Conservation (phyloP, 2,797 vertebrate species). For the Smutsia temminckii region DNA sequence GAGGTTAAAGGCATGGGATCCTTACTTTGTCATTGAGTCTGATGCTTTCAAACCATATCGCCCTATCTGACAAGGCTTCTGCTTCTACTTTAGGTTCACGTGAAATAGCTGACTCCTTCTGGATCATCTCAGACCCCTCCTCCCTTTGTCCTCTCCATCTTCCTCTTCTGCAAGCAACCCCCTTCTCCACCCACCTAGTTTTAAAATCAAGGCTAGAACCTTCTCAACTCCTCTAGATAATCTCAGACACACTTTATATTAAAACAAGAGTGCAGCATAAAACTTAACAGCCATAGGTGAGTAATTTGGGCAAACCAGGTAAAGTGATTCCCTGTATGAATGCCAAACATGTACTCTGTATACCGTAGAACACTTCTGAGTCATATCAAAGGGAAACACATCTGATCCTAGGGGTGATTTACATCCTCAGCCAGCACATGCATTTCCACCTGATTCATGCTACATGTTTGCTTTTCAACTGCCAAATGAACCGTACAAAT, state of each 20-base stretch:
- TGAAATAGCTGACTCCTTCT: neutral
- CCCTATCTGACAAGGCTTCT: neutral
- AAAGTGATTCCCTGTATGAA: slow-evolving; percentile 23
- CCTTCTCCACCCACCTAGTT: neutral
- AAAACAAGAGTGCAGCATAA: neutral
- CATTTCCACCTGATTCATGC: slow-evolving; percentile 5
- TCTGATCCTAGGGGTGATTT: slow-evolving; percentile 8
- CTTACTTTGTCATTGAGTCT: neutral
- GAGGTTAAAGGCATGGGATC: neutral
- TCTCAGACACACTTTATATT: neutral
- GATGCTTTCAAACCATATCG: neutral
- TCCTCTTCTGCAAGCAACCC: neutral
- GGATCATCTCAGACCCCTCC: neutral
- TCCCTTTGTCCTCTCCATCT: slow-evolving; percentile 1
- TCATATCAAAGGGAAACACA: slow-evolving; percentile 26
- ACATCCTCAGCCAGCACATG: neutral
- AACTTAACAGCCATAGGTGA: slow-evolving; percentile 30
- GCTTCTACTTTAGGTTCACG: neutral
- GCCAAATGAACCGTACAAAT: slow-evolving; percentile 41
- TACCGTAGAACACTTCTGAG: neutral
- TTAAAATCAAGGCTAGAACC: slow-evolving; percentile 47
- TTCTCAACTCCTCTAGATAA: neutral
- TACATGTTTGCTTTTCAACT: slow-evolving; percentile 12
- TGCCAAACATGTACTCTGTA: neutral
- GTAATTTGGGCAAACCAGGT: slow-evolving; percentile 26